Base-by-base conservation (phyloP, 2,113 vertebrate genomes). In the Nycticorax nycticorax region DNA sequence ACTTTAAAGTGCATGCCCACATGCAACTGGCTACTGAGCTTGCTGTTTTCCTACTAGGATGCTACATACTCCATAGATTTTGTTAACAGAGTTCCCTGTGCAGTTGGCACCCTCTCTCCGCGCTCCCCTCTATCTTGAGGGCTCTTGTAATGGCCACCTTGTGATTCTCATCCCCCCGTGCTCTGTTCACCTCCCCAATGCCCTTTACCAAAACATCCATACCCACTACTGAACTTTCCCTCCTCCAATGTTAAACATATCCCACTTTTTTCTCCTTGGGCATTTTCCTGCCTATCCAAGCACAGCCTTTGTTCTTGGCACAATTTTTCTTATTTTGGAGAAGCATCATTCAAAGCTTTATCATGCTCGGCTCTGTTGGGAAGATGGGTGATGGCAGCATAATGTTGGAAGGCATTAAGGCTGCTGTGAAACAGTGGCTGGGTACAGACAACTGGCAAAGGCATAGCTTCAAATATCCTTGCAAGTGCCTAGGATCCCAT, bases 401-500 rank as follows among this genome's bases (percentile, higher is more conserved):
- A 81, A 48, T 56, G 32, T 45, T 94, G 73, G 80, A 91, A 91
- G 57, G 48, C 57, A 89, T 28, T 39, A 89, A 85, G 27, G 43
- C 80, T 89, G 74, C 87, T 81, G 47, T 67, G 66, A 81, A 87
- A 89, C 52, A 83, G 47, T 6, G 2, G 18, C 56, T 95, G 39
- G 16, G 20, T 80, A 71, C 68, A 84, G 83, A 78, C 32, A 87
- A 71, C 48, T 63, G 77, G 52, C 89, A 97, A 89, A 92, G 52
- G 14, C 23, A 33, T 24, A 45, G 37, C 68, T 87, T 85, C 55
- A 71, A 60, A 72, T 52, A 75, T 35, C 57, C 73, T 84, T 85
- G 47, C 52, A 95, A 96, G 66, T 48, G 12, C 48, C 63, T 37
- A 71, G 41, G 32, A 96, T 91, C 39, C 48, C 73, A 81, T 52